phyloP scores from a whole-genome alignment of 2,888 invertebrate genomes.

The Chrysina gloriosa region DNA sequence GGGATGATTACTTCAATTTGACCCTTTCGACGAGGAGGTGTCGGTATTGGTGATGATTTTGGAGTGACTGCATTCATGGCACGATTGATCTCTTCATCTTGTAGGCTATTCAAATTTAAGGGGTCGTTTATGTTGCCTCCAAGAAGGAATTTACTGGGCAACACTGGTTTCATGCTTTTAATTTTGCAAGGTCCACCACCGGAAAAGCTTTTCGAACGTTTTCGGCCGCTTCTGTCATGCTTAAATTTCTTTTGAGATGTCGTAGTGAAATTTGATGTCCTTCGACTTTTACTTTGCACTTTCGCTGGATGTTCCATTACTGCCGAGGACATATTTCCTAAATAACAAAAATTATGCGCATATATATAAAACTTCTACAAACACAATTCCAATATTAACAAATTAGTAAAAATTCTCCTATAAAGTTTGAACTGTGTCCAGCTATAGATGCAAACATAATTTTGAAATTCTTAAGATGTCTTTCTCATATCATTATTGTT shows the following conservation, averaged over 20 bases:
- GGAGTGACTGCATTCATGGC: slow-evolving; percentile 92
- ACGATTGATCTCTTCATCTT: slow-evolving; percentile 81
- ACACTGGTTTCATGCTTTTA: slow-evolving; percentile 77
- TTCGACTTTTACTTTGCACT: slow-evolving; percentile 51
- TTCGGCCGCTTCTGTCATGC: slow-evolving; percentile 69
- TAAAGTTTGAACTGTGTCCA: too few species aligned
- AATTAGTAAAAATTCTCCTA: too few species aligned
- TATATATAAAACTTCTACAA: not conserved
- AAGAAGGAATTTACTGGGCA: slow-evolving; percentile 92
- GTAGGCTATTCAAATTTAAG: slow-evolving; percentile 90
- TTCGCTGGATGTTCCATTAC: slow-evolving; percentile 64
- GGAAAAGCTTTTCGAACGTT: slow-evolving; percentile 77
- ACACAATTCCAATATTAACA: too few species aligned
- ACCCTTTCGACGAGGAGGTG: slow-evolving; percentile 81
- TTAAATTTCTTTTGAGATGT: slow-evolving; percentile 58
- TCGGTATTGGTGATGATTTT: slow-evolving; percentile 89
- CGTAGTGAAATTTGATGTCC: slow-evolving; percentile 43
- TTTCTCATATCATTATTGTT: too few species aligned
- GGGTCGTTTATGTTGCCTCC: slow-evolving; percentile 97
- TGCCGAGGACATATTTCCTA: slow-evolving; percentile 63
- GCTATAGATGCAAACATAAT: too few species aligned
- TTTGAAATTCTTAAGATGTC: too few species aligned
- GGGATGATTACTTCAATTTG: slow-evolving; percentile 91
- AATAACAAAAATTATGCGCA: slow-evolving; percentile 1
- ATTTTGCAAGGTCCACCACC: slow-evolving; percentile 62